Conservation (phyloP, 2,888 invertebrate genomes). For the Tenthredo mesomela region DNA sequence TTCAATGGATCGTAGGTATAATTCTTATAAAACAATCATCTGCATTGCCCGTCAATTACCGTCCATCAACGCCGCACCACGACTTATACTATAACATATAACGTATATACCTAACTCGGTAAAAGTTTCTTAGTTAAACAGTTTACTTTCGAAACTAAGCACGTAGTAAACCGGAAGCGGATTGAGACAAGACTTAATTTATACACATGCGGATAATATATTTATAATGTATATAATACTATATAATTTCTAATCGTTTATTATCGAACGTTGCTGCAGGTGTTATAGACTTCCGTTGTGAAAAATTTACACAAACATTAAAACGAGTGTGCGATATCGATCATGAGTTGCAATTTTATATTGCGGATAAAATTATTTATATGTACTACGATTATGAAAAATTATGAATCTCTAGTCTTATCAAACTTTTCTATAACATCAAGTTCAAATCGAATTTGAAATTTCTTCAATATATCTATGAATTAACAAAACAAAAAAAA, state of each 20-base stretch:
- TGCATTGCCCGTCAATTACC: constrained; percentile 23
- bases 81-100: background rate
- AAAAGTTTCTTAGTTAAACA: constrained; percentile 38
- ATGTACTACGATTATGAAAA: background rate
- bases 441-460: background rate
- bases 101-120: too few species aligned
- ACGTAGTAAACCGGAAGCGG: background rate
- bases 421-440: background rate
- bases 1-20: background rate
- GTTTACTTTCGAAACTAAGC: constrained; percentile 17
- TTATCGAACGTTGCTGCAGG: too few species aligned
- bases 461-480: background rate
- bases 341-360: too few species aligned
- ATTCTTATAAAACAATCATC: background rate
- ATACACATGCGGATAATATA: background rate
- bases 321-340: too few species aligned
- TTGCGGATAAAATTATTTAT: background rate
- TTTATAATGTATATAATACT: background rate
- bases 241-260: background rate
- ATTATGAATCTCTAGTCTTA: background rate
- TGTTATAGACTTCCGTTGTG: too few species aligned
- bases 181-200: background rate
- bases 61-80: constrained; percentile 32
- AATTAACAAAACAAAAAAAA: background rate
- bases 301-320: too few species aligned